A percentile compares a stretch with the other conserved stretches of the same genome.
Conservation (phyloP, 2,113 vertebrate species). For the Takifugu flavidus region DNA sequence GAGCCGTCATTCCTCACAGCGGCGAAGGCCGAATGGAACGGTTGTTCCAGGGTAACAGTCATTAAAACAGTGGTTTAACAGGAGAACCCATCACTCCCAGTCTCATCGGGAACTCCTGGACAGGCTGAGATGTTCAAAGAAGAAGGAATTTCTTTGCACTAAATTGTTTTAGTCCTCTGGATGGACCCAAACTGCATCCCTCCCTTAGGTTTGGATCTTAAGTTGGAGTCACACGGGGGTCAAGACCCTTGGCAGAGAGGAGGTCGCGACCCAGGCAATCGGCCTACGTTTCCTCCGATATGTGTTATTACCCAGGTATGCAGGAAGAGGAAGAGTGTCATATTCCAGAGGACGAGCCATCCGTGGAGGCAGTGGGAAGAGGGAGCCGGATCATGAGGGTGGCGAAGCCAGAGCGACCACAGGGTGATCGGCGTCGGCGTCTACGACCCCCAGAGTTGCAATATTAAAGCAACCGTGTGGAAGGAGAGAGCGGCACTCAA, state of each 20-base stretch:
- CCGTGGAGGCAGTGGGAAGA: slow-evolving; percentile 21
- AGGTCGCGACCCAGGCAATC: slow-evolving; percentile 41
- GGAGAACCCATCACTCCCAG: background rate
- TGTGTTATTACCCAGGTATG: slow-evolving; percentile 60
- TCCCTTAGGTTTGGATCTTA: slow-evolving; percentile 47
- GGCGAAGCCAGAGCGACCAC: slow-evolving; percentile 12
- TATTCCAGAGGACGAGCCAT: slow-evolving; percentile 36
- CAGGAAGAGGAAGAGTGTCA: slow-evolving; percentile 28
- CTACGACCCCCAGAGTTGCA: slow-evolving; percentile 13
- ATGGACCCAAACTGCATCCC: background rate
- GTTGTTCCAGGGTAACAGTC: slow-evolving; percentile 15
- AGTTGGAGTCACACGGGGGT: slow-evolving; percentile 43
- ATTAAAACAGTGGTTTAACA: slow-evolving; percentile 7
- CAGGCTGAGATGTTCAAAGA: background rate
- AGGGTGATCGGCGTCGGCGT: slow-evolving; percentile 42
- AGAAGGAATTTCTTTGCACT: too few species aligned
- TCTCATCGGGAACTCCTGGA: slow-evolving; percentile 8
- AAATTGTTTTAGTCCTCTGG: too few species aligned
- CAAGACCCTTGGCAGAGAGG: slow-evolving; percentile 20
- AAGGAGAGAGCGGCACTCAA: background rate
- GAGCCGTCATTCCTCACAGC: slow-evolving; percentile 35
- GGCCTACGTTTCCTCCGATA: slow-evolving; percentile 39
- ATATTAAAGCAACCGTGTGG: slow-evolving; percentile 29
- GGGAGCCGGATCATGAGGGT: background rate
- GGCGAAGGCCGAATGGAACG: slow-evolving; percentile 11